phyloP scores from a whole-genome alignment of 2,888 invertebrate species.

The Synanthedon vespiformis region DNA sequence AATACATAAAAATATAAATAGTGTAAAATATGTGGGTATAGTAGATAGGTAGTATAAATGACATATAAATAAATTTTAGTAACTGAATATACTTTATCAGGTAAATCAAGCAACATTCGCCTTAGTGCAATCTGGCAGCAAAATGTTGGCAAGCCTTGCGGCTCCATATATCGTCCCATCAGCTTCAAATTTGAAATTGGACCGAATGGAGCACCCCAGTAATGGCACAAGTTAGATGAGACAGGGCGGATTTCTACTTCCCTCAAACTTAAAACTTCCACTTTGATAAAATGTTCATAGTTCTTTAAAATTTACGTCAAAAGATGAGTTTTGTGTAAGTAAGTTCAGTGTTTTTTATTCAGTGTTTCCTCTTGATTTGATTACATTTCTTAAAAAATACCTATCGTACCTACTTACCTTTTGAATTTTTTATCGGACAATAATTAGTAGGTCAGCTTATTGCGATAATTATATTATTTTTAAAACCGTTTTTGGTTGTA shows the following conservation, averaged over 20 bases:
- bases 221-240: slow-evolving; percentile 68
- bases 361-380: no score
- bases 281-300: slow-evolving; percentile 33
- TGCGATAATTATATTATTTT: no score
- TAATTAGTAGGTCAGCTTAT: no score
- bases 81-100: not conserved
- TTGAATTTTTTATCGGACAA: no score
- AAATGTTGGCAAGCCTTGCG: slow-evolving; percentile 29
- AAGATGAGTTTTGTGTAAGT: slow-evolving; percentile 9
- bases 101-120: slow-evolving; percentile 1
- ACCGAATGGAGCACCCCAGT: slow-evolving; percentile 61
- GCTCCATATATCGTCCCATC: slow-evolving; percentile 52
- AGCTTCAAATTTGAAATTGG: slow-evolving; percentile 69
- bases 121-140: slow-evolving; percentile 1
- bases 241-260: slow-evolving; percentile 35
- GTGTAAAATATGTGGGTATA: no score
- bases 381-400: no score
- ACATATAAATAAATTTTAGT: not conserved
- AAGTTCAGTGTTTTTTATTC: no score
- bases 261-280: slow-evolving; percentile 34
- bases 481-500: no score
- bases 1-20: no score
- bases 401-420: no score
- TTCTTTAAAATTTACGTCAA: slow-evolving; percentile 24
- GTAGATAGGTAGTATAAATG: no score